phyloP scores from a whole-genome alignment of 1,140 invertebrate genomes.

The Harpegnathos saltator region DNA sequence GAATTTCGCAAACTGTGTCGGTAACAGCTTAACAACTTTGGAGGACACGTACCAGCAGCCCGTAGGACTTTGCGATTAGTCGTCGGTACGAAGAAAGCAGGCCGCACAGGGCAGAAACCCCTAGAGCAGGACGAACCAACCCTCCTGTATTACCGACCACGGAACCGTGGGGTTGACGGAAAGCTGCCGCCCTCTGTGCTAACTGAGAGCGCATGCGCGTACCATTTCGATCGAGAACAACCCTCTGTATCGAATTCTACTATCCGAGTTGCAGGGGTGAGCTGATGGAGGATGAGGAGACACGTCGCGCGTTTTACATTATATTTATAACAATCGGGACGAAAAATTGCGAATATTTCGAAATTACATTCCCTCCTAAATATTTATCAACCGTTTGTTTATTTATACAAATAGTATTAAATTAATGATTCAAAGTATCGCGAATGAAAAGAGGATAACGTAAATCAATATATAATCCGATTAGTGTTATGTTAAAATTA shows the following conservation, averaged over 20 bases:
- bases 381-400: background rate
- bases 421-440: background rate
- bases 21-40: background rate
- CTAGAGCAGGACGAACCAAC: constrained; percentile 22
- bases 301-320: background rate
- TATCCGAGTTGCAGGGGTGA: constrained; percentile 27
- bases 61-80: background rate
- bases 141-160: constrained; percentile 76
- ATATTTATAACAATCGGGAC: constrained; percentile 13
- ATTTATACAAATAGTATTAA: background rate
- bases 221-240: constrained; percentile 78
- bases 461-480: background rate
- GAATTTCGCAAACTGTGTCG: constrained; percentile 2
- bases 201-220: constrained; percentile 80
- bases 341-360: background rate
- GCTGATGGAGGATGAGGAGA: background rate
- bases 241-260: constrained; percentile 52
- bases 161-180: background rate
- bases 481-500: background rate
- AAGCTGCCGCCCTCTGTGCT: constrained; percentile 74
- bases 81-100: constrained; percentile 54
- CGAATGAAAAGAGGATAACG: background rate
- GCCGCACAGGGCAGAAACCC: constrained; percentile 22
- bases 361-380: background rate
- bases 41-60: background rate